Percentiles rank a stretch among this genome's conserved stretches.
phyloP scores from a whole-genome alignment of 37 sponge, comb jelly and placozoan species.

The Theonella swinhoei region DNA sequence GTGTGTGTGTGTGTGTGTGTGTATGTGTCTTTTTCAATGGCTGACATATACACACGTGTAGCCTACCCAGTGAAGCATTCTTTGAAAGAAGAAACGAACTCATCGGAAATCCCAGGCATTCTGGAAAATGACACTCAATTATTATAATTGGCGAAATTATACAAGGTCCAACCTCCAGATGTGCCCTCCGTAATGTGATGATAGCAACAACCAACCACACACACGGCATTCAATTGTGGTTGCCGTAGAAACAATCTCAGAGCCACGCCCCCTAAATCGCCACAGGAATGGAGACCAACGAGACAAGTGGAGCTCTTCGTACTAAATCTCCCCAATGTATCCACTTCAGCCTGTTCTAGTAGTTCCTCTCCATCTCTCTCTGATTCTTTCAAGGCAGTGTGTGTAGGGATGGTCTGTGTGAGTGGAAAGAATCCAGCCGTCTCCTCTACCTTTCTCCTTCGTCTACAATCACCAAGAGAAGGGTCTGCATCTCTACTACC shows the following conservation, averaged over 20 bases:
- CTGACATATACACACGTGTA: too few relatives aligned
- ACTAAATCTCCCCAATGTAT: not conserved
- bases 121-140: too few relatives aligned
- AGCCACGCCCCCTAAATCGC: constrained; percentile 31
- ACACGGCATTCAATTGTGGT: constrained; percentile 7
- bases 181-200: constrained; percentile 64
- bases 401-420: too few relatives aligned
- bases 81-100: constrained; percentile 13
- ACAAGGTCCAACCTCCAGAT: too few relatives aligned
- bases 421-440: too few relatives aligned
- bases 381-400: too few relatives aligned
- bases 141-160: too few relatives aligned
- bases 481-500: too few relatives aligned
- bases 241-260: constrained; percentile 21
- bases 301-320: not conserved
- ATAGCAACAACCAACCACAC: constrained; percentile 76
- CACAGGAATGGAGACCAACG: constrained; percentile 68
- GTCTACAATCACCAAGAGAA: too few relatives aligned
- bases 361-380: not conserved
- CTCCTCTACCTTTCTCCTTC: too few relatives aligned
- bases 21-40: too few relatives aligned
- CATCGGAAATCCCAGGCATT: constrained; percentile 43
- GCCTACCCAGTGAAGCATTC: not conserved
- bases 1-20: too few relatives aligned
- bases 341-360: not conserved